Evolutionary conservation across 2,888 invertebrate species (phyloP).

Genomic region (Adelognathus sp.): DNA sequence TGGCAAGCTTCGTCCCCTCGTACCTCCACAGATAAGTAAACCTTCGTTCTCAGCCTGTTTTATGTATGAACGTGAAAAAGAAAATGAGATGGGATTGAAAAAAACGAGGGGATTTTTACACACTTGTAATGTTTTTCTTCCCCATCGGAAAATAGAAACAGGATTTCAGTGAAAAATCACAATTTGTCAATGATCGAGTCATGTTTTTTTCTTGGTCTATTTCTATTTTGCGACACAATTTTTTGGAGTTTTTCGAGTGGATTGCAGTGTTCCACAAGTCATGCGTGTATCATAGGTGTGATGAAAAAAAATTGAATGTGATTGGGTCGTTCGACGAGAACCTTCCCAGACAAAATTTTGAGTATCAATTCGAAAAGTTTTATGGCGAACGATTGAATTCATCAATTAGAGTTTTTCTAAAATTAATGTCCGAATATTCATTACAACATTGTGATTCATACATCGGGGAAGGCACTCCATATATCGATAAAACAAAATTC

Average conservation of each 20-base stretch:
- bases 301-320: conserved; percentile 3
- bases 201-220: background rate
- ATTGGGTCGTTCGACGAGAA: conserved; percentile 18
- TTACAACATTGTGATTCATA: background rate
- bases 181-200: background rate
- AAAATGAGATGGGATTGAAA: conserved; percentile 39
- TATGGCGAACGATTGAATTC: background rate
- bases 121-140: background rate
- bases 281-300: conserved; percentile 35
- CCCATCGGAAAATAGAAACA: conserved; percentile 28
- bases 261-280: conserved; percentile 30
- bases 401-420: background rate
- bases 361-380: background rate
- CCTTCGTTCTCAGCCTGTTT: conserved; percentile 61
- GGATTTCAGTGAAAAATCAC: background rate
- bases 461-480: conserved; percentile 31
- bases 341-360: conserved; percentile 8
- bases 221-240: conserved; percentile 18
- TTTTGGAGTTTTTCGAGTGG: conserved; percentile 23
- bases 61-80: conserved; percentile 11
- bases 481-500: conserved; percentile 19
- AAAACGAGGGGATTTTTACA: background rate
- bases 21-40: conserved; percentile 55
- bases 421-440: background rate
- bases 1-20: conserved; percentile 28